A percentile compares a stretch with the other conserved stretches of the same genome.
Evolutionary conservation across 1,140 invertebrate species (phyloP).

Genomic region (Tyrophagus putrescentiae): DNA sequence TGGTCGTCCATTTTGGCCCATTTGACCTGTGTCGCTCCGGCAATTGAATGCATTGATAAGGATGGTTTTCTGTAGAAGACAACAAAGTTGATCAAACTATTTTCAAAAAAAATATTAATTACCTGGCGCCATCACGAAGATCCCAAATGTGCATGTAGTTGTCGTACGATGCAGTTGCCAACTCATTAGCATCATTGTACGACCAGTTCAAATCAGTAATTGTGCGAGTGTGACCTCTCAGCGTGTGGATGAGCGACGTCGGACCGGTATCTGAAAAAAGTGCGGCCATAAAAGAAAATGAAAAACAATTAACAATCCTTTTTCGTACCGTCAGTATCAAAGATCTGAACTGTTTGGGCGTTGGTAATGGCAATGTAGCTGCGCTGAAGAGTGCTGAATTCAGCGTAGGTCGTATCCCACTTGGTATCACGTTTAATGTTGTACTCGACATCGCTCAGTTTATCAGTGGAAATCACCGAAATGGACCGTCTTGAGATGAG

Average conservation of each 20-base stretch:
- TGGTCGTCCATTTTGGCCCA: slow-evolving; percentile 74
- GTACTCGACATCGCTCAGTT: slow-evolving; percentile 51
- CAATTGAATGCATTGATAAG: slow-evolving; percentile 62
- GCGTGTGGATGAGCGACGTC: slow-evolving; percentile 37
- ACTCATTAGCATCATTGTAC: slow-evolving; percentile 63
- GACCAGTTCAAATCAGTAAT: slow-evolving; percentile 83
- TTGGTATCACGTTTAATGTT: slow-evolving; percentile 75
- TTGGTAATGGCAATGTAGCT: slow-evolving; percentile 69
- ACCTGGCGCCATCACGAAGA: slow-evolving; percentile 35
- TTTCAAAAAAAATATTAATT: background rate
- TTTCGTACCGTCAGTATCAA: slow-evolving; percentile 9
- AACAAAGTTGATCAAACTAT: slow-evolving; percentile 4
- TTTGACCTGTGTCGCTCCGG: slow-evolving; percentile 79
- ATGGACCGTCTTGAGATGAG: slow-evolving; percentile 53
- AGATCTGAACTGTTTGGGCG: slow-evolving; percentile 21
- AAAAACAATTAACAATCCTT: slow-evolving; percentile 20
- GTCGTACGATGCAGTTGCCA: slow-evolving; percentile 84
- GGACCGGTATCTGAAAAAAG: slow-evolving; percentile 21
- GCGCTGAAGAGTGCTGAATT: slow-evolving; percentile 75
- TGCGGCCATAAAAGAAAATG: slow-evolving; percentile 22
- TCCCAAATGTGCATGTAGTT: slow-evolving; percentile 89
- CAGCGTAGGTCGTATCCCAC: slow-evolving; percentile 76
- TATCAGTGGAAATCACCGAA: slow-evolving; percentile 59
- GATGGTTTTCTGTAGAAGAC: slow-evolving; percentile 44
- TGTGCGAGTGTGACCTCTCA: slow-evolving; percentile 67